These are phyloP conservation scores for Heliconius aoede DNA, from an alignment of 2,888 invertebrate species.

Conservation along the genomic window DNA sequence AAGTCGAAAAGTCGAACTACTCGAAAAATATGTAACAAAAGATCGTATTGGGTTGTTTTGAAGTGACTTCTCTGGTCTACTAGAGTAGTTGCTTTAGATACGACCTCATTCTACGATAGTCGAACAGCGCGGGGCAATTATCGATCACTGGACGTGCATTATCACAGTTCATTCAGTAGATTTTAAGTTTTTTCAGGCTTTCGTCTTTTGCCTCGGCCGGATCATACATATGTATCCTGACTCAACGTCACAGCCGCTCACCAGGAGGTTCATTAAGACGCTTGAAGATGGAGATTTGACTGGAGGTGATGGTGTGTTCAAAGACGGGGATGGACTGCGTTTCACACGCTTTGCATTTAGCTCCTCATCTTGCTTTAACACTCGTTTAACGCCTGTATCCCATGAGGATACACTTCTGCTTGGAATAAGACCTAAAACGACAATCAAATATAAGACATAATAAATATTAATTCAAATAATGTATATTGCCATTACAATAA, in stretches of 20 bases:
- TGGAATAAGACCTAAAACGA: constrained; percentile 70
- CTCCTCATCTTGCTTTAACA: constrained; percentile 72
- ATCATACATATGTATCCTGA: constrained; percentile 95
- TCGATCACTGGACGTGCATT: constrained; percentile 79
- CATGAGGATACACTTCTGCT: constrained; percentile 69
- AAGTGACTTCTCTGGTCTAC: constrained; percentile 15
- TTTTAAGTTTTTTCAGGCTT: constrained; percentile 64
- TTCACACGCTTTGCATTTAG: constrained; percentile 71
- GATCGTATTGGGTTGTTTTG: constrained; percentile 17
- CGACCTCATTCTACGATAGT: constrained; percentile 30
- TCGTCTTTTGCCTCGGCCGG: constrained; percentile 81
- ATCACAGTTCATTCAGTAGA: constrained; percentile 72
- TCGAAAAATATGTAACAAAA: constrained; percentile 14
- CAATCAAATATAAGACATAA: background rate
- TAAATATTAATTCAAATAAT: background rate
- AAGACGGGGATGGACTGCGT: constrained; percentile 71
- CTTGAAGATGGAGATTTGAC: constrained; percentile 85
- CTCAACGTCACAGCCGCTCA: constrained; percentile 97
- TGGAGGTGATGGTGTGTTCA: constrained; percentile 51
- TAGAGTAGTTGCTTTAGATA: constrained; percentile 18
- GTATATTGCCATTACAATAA: background rate
- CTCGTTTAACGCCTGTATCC: constrained; percentile 75
- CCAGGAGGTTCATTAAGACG: constrained; percentile 96
- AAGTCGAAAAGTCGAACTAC: constrained; percentile 8
- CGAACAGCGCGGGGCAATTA: constrained; percentile 40